Percentiles rank a stretch among this genome's conserved stretches.
Evolutionary conservation across 2,113 vertebrate species (phyloP).

Genomic region (Phrynocephalus versicolor): DNA sequence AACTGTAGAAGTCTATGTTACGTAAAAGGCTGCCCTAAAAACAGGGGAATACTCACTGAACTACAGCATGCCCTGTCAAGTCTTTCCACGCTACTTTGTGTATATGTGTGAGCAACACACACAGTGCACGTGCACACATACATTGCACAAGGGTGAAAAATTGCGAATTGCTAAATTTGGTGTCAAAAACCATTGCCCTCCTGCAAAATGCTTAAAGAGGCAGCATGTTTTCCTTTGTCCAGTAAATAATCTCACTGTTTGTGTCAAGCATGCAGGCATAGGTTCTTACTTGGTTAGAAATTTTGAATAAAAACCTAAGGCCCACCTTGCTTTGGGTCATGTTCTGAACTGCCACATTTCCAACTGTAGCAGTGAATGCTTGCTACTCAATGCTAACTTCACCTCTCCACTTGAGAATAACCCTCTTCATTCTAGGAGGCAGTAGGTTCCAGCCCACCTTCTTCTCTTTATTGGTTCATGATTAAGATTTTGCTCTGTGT

Average conservation of each 20-base stretch:
- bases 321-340: neutral
- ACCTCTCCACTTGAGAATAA: conserved; percentile 28
- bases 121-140: too few species aligned
- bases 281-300: too few species aligned
- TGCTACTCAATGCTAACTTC: conserved; percentile 52
- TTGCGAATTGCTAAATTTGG: too few species aligned
- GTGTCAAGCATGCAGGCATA: neutral
- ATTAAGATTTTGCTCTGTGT: neutral
- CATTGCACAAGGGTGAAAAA: too few species aligned
- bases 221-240: conserved; percentile 14
- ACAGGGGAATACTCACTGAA: too few species aligned
- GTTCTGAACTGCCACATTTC: neutral
- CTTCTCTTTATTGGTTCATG: conserved; percentile 38
- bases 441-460: conserved; percentile 15
- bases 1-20: too few species aligned
- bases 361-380: conserved; percentile 37
- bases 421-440: conserved; percentile 43
- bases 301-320: too few species aligned
- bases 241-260: conserved; percentile 21
- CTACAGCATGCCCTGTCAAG: too few species aligned
- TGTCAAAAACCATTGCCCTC: too few species aligned
- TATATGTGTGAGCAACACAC: too few species aligned
- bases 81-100: too few species aligned
- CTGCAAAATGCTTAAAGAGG: conserved; percentile 44
- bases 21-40: too few species aligned